Evolutionary conservation across 2,797 vertebrate genomes (phyloP), one percentile per base, ranked within the genome.

Genomic region (Streptopelia turtur): DNA sequence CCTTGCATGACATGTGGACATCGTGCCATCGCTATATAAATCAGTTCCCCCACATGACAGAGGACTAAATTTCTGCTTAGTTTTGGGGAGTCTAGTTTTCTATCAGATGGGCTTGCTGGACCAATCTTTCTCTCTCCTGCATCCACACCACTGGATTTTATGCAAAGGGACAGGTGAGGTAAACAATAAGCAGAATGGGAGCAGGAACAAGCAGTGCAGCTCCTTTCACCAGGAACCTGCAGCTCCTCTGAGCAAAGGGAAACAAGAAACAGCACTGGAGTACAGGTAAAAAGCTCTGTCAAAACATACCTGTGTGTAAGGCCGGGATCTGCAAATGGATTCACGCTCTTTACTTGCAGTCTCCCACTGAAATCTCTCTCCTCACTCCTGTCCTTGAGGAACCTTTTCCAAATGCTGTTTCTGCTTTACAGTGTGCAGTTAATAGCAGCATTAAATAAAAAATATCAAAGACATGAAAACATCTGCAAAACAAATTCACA

Each of bases 21-120:
- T 37, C 0, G 1, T 3, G 18, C 53, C 72, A 64, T 43, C 4
- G 1, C 22, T 25, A 0, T 3, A 31, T 13, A 7, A 64, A 45
- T 50, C 41, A 21, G 25, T 9, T 75, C 49, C 8, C 21, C 28
- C 33, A 23, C 7, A 1, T n/a, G 13, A 66, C 25, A 69, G 43
- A 83, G 59, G 7, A 35, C 25, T 77, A 1, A 12, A 9, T 5
- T 39, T 43, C 31, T 49, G 37, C 45, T 72, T 37, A 23, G 79
- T 69, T 72, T 65, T 39, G 55, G 68, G 55, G 27, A 71, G 16
- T n/a, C 15, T 33, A 72, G 33, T 63, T 63, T 86, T 83, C 45
- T 60, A 72, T 24, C 55, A 57, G 41, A 61, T 25, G 33, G 65
- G 41, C 7, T 61, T 41, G 20, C 71, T 80, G 50, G 52, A 50